These are phyloP conservation scores for Agonopterix arenella DNA, from an alignment of 2,888 invertebrate species.

Conservation along the genomic window DNA sequence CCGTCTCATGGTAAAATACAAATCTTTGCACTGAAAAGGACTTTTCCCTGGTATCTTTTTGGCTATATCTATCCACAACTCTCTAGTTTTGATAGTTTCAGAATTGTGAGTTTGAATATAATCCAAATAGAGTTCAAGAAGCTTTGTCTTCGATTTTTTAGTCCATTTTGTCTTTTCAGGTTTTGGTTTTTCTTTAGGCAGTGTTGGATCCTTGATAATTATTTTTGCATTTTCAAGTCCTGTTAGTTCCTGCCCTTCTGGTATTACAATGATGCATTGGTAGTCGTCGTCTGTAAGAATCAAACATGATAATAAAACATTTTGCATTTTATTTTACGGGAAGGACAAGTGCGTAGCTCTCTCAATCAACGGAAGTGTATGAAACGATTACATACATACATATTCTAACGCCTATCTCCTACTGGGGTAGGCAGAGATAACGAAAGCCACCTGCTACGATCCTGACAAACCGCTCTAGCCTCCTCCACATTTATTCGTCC, in stretches of 20 bases:
- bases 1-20: slow-evolving; percentile 42
- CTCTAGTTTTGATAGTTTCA: slow-evolving; percentile 36
- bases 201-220: slow-evolving; percentile 21
- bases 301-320: not conserved
- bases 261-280: slow-evolving; percentile 62
- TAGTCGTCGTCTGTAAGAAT: slow-evolving; percentile 58
- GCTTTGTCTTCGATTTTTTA: slow-evolving; percentile 39
- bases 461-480: too few relatives aligned
- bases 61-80: slow-evolving; percentile 56
- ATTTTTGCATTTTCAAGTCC: slow-evolving; percentile 37
- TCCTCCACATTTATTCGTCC: too few relatives aligned
- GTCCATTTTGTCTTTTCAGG: slow-evolving; percentile 40
- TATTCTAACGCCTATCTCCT: too few relatives aligned
- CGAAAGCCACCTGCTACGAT: too few relatives aligned
- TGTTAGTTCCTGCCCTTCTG: slow-evolving; percentile 49
- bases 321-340: too few relatives aligned
- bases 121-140: slow-evolving; percentile 47
- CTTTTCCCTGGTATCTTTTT: slow-evolving; percentile 40
- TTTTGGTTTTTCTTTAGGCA: slow-evolving; percentile 1
- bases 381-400: too few relatives aligned
- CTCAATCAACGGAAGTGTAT: too few relatives aligned
- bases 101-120: slow-evolving; percentile 43
- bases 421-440: too few relatives aligned
- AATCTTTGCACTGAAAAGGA: slow-evolving; percentile 41
- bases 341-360: too few relatives aligned